Evolutionary conservation across 2,113 vertebrate species (phyloP).

Genomic region (Tympanuchus pallidicinctus): DNA sequence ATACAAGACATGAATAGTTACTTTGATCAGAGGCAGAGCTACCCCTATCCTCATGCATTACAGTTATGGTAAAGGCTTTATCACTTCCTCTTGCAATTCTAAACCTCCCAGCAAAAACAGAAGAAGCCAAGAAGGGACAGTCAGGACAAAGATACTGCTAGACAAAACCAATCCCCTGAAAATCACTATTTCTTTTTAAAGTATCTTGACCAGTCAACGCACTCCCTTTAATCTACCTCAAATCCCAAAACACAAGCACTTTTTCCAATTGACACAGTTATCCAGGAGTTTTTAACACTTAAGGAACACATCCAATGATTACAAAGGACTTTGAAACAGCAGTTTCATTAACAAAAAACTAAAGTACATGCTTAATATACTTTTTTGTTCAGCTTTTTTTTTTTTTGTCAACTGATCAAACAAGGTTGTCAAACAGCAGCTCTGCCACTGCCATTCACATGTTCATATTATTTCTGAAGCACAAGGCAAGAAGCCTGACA

Average conservation of each 20-base stretch:
- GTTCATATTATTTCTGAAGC: neutral
- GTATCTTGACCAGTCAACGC: neutral
- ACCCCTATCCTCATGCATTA: neutral
- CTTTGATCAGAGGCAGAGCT: neutral
- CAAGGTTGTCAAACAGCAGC: neutral
- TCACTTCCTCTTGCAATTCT: neutral
- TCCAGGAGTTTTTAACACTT: neutral
- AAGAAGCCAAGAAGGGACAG: neutral
- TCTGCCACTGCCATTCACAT: neutral
- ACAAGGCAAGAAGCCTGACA: neutral
- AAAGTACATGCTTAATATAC: neutral
- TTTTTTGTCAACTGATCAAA: neutral
- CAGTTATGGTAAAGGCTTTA: neutral
- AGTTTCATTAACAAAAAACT: neutral
- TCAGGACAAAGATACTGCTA: neutral
- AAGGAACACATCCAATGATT: neutral
- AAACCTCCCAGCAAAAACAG: neutral
- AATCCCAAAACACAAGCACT: neutral
- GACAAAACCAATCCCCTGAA: neutral
- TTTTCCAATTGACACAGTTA: neutral
- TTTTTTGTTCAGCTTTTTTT: neutral
- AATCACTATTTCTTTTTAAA: neutral
- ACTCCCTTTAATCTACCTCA: neutral
- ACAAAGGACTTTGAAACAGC: neutral
- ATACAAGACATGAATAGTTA: neutral